phyloP scores from a whole-genome alignment of 2,888 invertebrate species.

The Acanthoscelides obtectus region DNA sequence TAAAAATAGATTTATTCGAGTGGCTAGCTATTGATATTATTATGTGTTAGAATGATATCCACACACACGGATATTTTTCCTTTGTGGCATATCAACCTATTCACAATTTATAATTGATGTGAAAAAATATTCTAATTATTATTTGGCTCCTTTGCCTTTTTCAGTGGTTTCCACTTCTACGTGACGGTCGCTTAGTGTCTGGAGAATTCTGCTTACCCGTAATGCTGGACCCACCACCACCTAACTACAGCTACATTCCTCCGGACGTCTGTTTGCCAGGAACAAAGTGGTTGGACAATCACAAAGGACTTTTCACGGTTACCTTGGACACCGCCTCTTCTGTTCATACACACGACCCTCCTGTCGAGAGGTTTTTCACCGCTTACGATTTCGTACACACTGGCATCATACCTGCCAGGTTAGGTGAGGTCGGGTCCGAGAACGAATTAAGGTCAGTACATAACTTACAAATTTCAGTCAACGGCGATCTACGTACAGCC shows the following conservation, averaged over 20 bases:
- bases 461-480: too few species aligned
- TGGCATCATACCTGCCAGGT: slow-evolving; percentile 76
- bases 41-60: too few species aligned
- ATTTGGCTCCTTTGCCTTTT: too few species aligned
- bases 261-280: slow-evolving; percentile 86
- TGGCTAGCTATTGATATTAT: too few species aligned
- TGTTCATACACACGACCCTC: slow-evolving; percentile 68
- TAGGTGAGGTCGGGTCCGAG: slow-evolving; percentile 83
- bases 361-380: slow-evolving; percentile 68
- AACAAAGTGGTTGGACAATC: slow-evolving; percentile 95
- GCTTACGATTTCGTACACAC: slow-evolving; percentile 81
- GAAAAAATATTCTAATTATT: too few species aligned
- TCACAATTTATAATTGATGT: too few species aligned
- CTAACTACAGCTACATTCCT: slow-evolving; percentile 82
- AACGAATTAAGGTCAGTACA: slow-evolving; percentile 64
- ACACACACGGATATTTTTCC: too few species aligned
- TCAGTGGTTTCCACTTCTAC: slow-evolving; percentile 87
- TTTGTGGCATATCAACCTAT: too few species aligned
- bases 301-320: slow-evolving; percentile 83
- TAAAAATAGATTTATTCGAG: too few species aligned
- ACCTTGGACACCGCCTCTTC: slow-evolving; percentile 79
- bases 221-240: slow-evolving; percentile 85
- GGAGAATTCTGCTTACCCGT: slow-evolving; percentile 86
- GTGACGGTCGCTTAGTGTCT: slow-evolving; percentile 81
- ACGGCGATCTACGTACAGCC: too few species aligned